Evolutionary conservation across 2,888 invertebrate species (phyloP).

Genomic region (Mesorhabditis spiculigera): DNA sequence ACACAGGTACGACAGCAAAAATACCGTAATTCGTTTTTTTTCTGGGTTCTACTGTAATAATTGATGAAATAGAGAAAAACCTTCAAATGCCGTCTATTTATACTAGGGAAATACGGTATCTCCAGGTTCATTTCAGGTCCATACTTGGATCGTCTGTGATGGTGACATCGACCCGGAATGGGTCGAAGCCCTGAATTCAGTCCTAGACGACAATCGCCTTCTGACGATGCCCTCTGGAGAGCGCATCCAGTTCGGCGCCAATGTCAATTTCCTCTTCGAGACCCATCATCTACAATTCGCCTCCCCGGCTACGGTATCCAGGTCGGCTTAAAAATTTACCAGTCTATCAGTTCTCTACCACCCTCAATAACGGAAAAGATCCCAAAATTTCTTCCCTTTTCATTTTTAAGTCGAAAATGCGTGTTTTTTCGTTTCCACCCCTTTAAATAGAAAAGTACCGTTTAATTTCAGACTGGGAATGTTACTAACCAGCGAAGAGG

Average conservation of each 20-base stretch:
- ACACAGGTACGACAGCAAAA: too few relatives aligned
- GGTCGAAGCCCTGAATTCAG: constrained; percentile 95
- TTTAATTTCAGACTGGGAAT: constrained; percentile 76
- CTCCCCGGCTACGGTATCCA: constrained; percentile 92
- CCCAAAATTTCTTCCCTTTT: too few relatives aligned
- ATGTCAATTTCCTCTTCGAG: constrained; percentile 94
- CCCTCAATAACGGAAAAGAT: too few relatives aligned
- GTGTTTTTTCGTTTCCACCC: too few relatives aligned
- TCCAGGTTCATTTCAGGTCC: too few relatives aligned
- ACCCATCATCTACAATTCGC: constrained; percentile 84
- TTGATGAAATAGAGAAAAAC: too few relatives aligned
- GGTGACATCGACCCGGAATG: constrained; percentile 99
- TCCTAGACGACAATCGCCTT: constrained; percentile 92
- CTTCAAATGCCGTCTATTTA: background rate
- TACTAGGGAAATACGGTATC: background rate
- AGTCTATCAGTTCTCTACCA: too few relatives aligned
- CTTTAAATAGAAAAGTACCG: too few relatives aligned
- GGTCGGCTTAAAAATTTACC: too few relatives aligned
- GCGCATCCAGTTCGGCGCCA: constrained; percentile 86
- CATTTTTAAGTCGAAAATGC: too few relatives aligned
- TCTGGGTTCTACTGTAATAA: too few relatives aligned
- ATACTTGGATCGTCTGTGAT: constrained; percentile 85
- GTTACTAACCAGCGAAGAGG: constrained; percentile 76
- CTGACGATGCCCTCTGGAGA: constrained; percentile 81
- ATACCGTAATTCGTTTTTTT: too few relatives aligned